These are phyloP conservation scores for Xyrauchen texanus DNA, from an alignment of 2,113 vertebrate genomes.

Conservation along the genomic window DNA sequence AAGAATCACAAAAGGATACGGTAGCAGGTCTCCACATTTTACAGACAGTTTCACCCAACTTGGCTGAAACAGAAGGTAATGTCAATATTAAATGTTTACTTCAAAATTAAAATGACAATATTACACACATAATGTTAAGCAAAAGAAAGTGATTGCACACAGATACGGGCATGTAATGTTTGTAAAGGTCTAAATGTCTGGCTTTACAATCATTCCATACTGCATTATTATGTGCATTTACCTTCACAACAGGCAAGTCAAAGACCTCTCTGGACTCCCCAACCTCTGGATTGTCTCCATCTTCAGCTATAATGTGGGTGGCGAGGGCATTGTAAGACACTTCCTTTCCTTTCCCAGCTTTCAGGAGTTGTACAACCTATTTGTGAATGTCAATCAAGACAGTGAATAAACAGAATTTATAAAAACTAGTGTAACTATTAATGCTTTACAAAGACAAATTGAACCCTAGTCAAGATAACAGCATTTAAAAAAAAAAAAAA, in stretches of 20 bases:
- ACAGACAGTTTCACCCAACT: slow-evolving; percentile 95
- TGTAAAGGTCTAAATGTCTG: background rate
- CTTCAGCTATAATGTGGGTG: slow-evolving; percentile 94
- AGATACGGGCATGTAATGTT: no score
- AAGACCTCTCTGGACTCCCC: slow-evolving; percentile 96
- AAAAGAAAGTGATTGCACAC: no score
- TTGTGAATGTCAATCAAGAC: background rate
- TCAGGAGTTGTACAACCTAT: slow-evolving; percentile 91
- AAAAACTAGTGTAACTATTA: background rate
- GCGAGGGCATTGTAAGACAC: slow-evolving; percentile 96
- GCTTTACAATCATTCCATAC: no score
- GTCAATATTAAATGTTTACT: background rate
- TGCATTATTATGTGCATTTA: slow-evolving; percentile 55
- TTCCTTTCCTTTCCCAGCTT: slow-evolving; percentile 94
- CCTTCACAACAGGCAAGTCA: slow-evolving; percentile 96
- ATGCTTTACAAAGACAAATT: background rate
- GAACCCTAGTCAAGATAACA: background rate
- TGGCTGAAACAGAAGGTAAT: slow-evolving; percentile 78
- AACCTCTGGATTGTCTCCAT: slow-evolving; percentile 95
- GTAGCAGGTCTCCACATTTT: slow-evolving; percentile 91
- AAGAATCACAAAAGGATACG: slow-evolving; percentile 86
- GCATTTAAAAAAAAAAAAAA: background rate
- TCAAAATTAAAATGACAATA: no score
- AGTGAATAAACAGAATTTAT: background rate
- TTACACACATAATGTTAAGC: no score